phyloP scores from a whole-genome alignment of 2,888 invertebrate genomes.

The Mallateleia sp. region DNA sequence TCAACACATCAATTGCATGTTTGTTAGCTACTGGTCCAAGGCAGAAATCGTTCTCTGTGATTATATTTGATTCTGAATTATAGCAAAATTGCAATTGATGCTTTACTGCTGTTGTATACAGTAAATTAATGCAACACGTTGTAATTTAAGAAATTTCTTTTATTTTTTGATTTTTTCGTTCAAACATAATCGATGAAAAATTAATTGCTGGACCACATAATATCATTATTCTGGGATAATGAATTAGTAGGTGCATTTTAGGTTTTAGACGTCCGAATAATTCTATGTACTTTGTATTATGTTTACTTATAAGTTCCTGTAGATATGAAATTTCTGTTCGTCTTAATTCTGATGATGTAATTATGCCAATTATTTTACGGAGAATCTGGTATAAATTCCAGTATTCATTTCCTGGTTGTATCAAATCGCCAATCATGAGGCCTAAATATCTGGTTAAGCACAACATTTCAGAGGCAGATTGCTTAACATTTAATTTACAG shows the following conservation, averaged over 20 bases:
- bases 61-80: not conserved
- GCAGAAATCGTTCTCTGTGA: not conserved
- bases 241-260: not conserved
- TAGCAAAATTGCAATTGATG: constrained; percentile 17
- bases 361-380: not conserved
- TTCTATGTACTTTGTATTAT: not conserved
- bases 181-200: not conserved
- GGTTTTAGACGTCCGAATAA: not conserved
- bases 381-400: not conserved
- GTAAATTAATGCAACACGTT: not conserved
- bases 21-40: constrained; percentile 1
- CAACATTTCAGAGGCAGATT: not conserved
- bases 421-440: not conserved
- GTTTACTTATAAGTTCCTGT: not conserved
- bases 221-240: not conserved
- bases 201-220: not conserved
- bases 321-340: not conserved
- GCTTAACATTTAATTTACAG: not conserved
- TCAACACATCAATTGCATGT: not conserved
- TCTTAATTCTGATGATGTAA: not conserved
- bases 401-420: not conserved
- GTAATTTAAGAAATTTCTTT: not conserved
- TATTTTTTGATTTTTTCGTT: not conserved
- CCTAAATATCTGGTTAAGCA: constrained; percentile 4
- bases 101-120: not conserved